These are phyloP conservation scores for Trematocara macrostoma DNA, from an alignment of 2,113 vertebrate genomes.

Conservation along the genomic window DNA sequence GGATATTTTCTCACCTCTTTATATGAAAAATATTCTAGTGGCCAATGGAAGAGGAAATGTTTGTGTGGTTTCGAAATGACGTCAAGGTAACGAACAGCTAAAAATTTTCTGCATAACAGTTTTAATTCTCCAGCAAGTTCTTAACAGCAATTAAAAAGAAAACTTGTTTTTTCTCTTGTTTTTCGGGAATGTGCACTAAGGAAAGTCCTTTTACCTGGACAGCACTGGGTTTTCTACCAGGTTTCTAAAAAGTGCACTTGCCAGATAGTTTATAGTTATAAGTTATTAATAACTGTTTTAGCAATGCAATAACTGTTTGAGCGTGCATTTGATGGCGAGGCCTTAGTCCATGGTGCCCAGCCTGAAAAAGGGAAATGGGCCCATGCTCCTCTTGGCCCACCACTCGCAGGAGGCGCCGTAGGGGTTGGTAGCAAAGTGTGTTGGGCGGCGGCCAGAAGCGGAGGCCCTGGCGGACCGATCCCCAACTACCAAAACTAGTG, in stretches of 20 bases:
- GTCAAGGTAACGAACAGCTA: background rate
- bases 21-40: background rate
- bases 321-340: too few relatives aligned
- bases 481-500: background rate
- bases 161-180: too few relatives aligned
- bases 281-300: too few relatives aligned
- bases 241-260: too few relatives aligned
- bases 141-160: background rate
- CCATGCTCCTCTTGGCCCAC: background rate
- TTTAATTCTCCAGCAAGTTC: background rate
- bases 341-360: too few relatives aligned
- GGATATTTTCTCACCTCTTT: background rate
- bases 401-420: background rate
- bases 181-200: too few relatives aligned
- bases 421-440: background rate
- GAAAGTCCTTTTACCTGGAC: too few relatives aligned
- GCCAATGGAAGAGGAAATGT: background rate
- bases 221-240: too few relatives aligned
- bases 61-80: background rate
- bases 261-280: too few relatives aligned
- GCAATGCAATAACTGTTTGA: too few relatives aligned
- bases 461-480: background rate
- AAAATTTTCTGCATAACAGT: background rate
- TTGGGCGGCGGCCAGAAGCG: background rate
- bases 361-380: background rate